Evolutionary conservation across 2,888 invertebrate species (phyloP), one percentile per base, ranked within the genome.

Genomic region (Parelbella ahira): DNA sequence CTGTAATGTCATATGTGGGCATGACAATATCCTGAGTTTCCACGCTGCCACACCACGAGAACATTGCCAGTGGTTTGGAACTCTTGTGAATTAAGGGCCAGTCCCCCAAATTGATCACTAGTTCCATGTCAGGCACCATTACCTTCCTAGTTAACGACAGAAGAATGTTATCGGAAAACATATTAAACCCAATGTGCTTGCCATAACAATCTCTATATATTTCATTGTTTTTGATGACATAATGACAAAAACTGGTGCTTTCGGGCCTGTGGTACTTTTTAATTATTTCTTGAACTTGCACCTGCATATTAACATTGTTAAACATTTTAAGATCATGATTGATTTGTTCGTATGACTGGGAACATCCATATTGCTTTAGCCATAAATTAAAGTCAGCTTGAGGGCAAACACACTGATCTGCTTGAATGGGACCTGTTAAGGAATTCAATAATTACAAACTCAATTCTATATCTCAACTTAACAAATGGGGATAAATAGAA

Each of bases 31-130:
- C 98, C 57, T 90, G 86, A 2, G 94, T 92, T 45, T 94, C 92
- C 44, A 91, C 89, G 49, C 96, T 97, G 1, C 97, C 97, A 78
- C 98, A 98, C 98, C 98, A 99, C 7, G 98, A 98, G 68, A 98
- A 94, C 47, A 99, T 91, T 1, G 98, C 97, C 49, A 92, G 89
- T 5, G 89, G 88, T 6, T 89, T 86, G 4, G 74, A 74, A 23
- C 68, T 73, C 49, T 86, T 89, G 44, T 88, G 86, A 1, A 92
- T 91, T 11, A 98, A 79, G 0, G 98, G 98, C 98, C 98, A 98
- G 76, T 99, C 98, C 7, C 98, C 98, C 6, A 98, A 88, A 81
- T 98, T 99, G 29, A 95, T 90, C 53, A 97, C 93, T 60, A 98
- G 91, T 74, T 98, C 97, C 58, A 95, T 82, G 76, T 98, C 94